Conservation (phyloP, 2,113 vertebrate genomes). For the Poeciliopsis turrubarensis region DNA sequence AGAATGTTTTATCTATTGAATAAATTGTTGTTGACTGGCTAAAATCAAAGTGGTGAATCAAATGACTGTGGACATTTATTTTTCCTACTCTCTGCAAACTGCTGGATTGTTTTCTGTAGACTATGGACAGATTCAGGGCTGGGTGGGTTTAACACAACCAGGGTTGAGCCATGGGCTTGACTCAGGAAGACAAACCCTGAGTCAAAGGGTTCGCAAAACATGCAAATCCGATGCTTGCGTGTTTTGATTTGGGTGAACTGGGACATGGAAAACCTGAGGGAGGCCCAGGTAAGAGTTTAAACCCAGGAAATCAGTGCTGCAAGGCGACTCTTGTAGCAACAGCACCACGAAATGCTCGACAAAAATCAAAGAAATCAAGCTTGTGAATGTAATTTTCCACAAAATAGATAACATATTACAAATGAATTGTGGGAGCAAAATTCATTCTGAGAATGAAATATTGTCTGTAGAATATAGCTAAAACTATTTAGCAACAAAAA, state of each 20-base stretch:
- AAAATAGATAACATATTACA: too few relatives aligned
- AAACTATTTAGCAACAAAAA: too few relatives aligned
- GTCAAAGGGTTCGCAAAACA: too few relatives aligned
- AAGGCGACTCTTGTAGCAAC: background rate
- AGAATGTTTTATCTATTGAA: slow-evolving; percentile 2
- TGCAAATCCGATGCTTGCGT: background rate
- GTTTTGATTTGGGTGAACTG: background rate
- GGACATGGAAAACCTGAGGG: background rate
- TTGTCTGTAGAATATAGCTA: too few relatives aligned
- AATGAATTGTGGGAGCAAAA: too few relatives aligned
- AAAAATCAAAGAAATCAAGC: too few relatives aligned
- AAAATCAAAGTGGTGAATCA: background rate
- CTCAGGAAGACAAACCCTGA: background rate
- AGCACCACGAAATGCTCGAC: too few relatives aligned
- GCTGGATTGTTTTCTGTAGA: background rate
- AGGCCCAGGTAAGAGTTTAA: background rate
- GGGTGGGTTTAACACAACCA: too few relatives aligned
- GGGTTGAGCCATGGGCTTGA: background rate
- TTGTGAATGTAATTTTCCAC: too few relatives aligned
- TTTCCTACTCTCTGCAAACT: background rate
- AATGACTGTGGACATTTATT: background rate
- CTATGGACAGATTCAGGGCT: too few relatives aligned
- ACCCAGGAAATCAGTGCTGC: background rate
- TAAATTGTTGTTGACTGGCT: background rate
- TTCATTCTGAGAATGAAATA: too few relatives aligned